Base-by-base conservation (phyloP, 2,113 vertebrate genomes). In the Festucalex cinctus region DNA sequence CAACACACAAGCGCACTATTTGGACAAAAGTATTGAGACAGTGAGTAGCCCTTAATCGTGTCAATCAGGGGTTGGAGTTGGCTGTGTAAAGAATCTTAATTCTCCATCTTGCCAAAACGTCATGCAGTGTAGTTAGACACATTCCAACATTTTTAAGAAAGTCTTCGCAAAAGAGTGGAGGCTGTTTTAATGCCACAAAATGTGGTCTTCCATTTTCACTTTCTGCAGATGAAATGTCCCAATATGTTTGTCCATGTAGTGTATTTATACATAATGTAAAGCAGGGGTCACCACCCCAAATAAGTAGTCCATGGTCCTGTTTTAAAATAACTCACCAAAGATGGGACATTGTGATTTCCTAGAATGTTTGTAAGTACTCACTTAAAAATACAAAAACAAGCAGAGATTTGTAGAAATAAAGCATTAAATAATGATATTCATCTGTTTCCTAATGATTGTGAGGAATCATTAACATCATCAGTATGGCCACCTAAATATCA, bases 241-340 rank as follows among this genome's bases (percentile, higher is more conserved):
- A 41, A 62, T 43, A 41, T 3, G 0, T 43, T 20, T 41, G 70
- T 82, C 56, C 63, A 56, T 49, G 54, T 74, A 43, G 68, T 59
- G 46, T 67, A 60, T 75, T 71, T 65, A 68, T 39, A 70, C 60
- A 74, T 32, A 67, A 51, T 77, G 76, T 70, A 75, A 81, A 79
- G 77, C 77, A 85, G 66, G 43, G 9, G 12, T 69, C 28, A 32
- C 28, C 28, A 32, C 28, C 28, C 28, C 28, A 32, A 32, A 32
- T 32, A 32, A 32, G 28, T 32, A 32, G 28, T 4, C 28, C 28
- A 32, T 32, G 28, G 28, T 2, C 28, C 28, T 32, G 28, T 32
- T 32, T 32, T 4, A 32, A 32, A 32, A 32, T 32, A 32, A 4
- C 28, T 32, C 28, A 32, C 28, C 4, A 32, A 4, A 32, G 28